These are phyloP conservation scores for Lissonota sp. DNA, from an alignment of 2,888 invertebrate species.

Conservation along the genomic window DNA sequence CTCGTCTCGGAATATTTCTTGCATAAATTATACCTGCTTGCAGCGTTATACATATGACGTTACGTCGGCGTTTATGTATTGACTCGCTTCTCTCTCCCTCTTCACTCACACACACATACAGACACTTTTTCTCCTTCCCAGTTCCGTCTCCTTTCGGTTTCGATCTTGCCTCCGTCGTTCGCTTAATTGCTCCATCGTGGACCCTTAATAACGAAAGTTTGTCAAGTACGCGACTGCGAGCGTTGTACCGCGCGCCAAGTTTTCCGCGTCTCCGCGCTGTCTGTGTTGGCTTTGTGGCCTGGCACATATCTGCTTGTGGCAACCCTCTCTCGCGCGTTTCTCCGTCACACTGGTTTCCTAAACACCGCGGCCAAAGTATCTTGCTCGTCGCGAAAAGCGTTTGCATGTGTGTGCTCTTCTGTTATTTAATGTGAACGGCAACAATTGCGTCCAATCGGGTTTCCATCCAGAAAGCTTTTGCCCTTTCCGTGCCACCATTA, in stretches of 20 bases:
- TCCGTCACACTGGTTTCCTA: constrained; percentile 1
- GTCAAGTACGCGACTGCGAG: constrained; percentile 67
- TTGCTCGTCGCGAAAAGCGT: constrained; percentile 66
- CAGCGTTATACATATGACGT: too few relatives aligned
- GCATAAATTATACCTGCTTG: too few relatives aligned
- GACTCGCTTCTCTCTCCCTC: too few relatives aligned
- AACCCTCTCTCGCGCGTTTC: constrained; percentile 4
- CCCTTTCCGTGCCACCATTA: constrained; percentile 16
- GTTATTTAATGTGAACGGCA: constrained; percentile 66
- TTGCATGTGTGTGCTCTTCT: constrained; percentile 60
- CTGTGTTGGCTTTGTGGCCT: constrained; percentile 33
- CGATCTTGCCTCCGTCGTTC: constrained; percentile 45
- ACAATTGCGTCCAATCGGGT: constrained; percentile 55
- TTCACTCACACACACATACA: background rate
- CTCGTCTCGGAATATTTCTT: too few relatives aligned
- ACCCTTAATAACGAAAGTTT: constrained; percentile 73
- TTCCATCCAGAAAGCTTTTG: constrained; percentile 18
- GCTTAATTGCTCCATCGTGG: constrained; percentile 70
- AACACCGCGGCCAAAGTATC: constrained; percentile 33
- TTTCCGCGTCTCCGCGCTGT: constrained; percentile 33
- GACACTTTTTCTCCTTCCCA: too few relatives aligned
- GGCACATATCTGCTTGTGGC: constrained; percentile 43
- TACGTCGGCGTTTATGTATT: too few relatives aligned
- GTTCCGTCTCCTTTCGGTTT: background rate
- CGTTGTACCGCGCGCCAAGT: constrained; percentile 39